A percentile compares a stretch with the other conserved stretches of the same genome.
Evolutionary conservation across 2,113 vertebrate species (phyloP).

Genomic region (Neotragus moschatus): DNA sequence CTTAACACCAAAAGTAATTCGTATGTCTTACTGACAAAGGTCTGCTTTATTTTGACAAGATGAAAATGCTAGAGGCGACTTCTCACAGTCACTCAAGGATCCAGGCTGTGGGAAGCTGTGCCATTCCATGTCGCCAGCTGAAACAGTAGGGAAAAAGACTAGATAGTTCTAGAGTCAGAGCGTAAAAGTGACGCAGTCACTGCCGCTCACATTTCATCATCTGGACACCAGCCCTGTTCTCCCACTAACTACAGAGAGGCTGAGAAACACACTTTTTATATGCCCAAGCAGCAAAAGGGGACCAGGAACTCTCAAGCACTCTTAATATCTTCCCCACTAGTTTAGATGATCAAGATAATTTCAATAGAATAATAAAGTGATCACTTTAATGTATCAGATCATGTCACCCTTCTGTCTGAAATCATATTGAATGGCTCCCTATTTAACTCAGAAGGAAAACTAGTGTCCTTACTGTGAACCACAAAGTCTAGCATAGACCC

Average conservation of each 20-base stretch:
- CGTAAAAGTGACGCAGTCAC: neutral
- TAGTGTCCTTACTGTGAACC: neutral
- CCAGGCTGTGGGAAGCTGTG: neutral
- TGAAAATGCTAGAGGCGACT: rapidly evolving
- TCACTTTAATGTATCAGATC: neutral
- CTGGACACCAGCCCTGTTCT: too few species aligned
- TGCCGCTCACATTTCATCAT: too few species aligned
- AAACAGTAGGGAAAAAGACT: neutral
- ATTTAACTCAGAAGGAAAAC: neutral
- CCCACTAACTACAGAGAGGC: neutral
- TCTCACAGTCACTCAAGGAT: neutral
- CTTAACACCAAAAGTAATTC: neutral
- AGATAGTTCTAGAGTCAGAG: neutral
- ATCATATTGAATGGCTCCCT: neutral
- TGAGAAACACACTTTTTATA: neutral
- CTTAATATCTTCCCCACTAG: neutral
- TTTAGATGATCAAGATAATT: neutral
- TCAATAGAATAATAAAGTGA: neutral
- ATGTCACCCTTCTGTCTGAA: neutral
- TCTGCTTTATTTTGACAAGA: neutral
- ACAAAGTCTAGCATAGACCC: neutral
- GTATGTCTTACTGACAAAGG: neutral
- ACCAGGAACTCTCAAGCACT: neutral
- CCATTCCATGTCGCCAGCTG: rapidly evolving
- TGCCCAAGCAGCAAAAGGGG: neutral